Evolutionary conservation across 2,888 invertebrate genomes (phyloP).

Genomic region (Spialia ferax): DNA sequence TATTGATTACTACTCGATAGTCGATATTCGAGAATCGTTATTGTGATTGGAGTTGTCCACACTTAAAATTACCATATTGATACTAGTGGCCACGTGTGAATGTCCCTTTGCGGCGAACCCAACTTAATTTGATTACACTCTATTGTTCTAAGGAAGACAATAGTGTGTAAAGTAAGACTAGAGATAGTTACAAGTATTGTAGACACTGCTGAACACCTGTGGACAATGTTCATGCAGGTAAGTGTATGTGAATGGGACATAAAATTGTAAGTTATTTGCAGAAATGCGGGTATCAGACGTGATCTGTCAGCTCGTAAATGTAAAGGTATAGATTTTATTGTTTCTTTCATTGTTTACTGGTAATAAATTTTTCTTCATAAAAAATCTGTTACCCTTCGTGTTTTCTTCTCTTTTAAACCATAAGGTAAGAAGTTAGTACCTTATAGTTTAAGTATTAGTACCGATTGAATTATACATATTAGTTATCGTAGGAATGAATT

Average conservation of each 20-base stretch:
- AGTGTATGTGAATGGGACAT: slow-evolving; percentile 39
- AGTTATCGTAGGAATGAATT: too few species aligned
- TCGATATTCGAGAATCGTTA: slow-evolving; percentile 43
- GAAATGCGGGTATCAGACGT: slow-evolving; percentile 8
- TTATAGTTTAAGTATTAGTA: too few species aligned
- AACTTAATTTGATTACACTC: slow-evolving; percentile 65
- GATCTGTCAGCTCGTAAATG: neutral
- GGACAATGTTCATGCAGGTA: slow-evolving; percentile 42
- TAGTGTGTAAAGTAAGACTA: slow-evolving; percentile 47
- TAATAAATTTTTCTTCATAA: neutral
- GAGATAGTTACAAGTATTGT: slow-evolving; percentile 32
- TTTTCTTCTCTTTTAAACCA: too few species aligned
- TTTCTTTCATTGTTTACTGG: neutral
- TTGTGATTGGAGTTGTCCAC: slow-evolving; percentile 27
- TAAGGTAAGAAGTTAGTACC: too few species aligned
- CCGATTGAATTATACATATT: too few species aligned
- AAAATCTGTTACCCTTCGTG: neutral
- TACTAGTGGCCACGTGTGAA: slow-evolving; percentile 48
- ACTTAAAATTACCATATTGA: neutral
- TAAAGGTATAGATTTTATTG: neutral
- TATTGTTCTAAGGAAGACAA: slow-evolving; percentile 60
- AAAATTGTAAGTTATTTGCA: slow-evolving; percentile 36
- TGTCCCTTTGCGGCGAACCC: slow-evolving; percentile 52
- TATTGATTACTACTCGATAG: slow-evolving; percentile 15
- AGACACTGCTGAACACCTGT: slow-evolving; percentile 54